These are phyloP conservation scores for Mechanitis messenoides DNA, from an alignment of 2,888 invertebrate species.

Conservation along the genomic window DNA sequence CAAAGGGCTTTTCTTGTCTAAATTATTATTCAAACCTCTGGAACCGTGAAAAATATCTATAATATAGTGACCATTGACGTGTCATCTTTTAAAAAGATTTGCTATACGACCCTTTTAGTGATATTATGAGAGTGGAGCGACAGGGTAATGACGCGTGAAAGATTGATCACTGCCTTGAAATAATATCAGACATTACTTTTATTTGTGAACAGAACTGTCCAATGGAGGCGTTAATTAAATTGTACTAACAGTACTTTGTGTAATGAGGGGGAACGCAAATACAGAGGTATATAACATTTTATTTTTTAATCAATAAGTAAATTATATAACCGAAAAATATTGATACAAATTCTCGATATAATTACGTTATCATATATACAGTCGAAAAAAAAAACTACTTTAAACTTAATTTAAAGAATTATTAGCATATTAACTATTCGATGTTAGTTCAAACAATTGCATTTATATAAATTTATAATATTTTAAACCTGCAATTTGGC, in stretches of 20 bases:
- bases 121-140: conserved; percentile 45
- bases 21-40: neutral
- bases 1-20: neutral
- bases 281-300: no score
- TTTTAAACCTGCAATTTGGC: no score
- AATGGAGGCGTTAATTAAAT: conserved; percentile 2
- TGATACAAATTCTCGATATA: no score
- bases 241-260: neutral
- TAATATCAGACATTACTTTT: conserved; percentile 4
- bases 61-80: conserved; percentile 19
- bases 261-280: neutral
- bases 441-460: no score
- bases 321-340: no score
- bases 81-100: conserved; percentile 20
- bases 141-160: conserved; percentile 48
- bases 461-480: no score
- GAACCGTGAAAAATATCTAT: conserved; percentile 10
- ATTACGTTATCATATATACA: no score
- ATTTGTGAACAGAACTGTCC: neutral
- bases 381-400: no score
- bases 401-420: no score
- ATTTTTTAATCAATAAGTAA: no score
- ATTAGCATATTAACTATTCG: no score
- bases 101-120: conserved; percentile 32
- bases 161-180: conserved; percentile 41